Percentiles rank a stretch among this genome's conserved stretches.
Conservation (phyloP, 2,888 invertebrate species). For the Smittia aterrima region DNA sequence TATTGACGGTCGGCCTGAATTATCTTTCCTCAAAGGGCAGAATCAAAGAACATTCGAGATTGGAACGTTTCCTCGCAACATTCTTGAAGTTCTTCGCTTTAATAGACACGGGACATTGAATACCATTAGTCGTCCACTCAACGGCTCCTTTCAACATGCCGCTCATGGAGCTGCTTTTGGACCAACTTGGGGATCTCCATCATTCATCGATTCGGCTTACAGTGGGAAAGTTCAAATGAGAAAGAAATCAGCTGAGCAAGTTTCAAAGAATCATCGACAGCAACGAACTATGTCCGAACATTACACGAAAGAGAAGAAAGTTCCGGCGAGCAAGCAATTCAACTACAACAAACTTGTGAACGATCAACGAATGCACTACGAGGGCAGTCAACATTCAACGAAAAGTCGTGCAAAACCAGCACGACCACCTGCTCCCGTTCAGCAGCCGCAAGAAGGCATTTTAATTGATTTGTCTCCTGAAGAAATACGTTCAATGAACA, state of each 20-base stretch:
- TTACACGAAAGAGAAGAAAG: slow-evolving; percentile 52
- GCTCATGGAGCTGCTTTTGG: slow-evolving; percentile 72
- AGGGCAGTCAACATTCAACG: slow-evolving; percentile 42
- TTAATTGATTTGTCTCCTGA: slow-evolving; percentile 73
- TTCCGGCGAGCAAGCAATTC: slow-evolving; percentile 65
- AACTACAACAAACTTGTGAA: slow-evolving; percentile 80
- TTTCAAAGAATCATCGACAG: slow-evolving; percentile 6
- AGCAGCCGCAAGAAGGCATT: slow-evolving; percentile 63
- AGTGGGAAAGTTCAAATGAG: slow-evolving; percentile 51
- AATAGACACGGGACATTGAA: slow-evolving; percentile 34
- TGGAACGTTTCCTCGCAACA: slow-evolving; percentile 71
- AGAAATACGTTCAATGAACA: slow-evolving; percentile 48
- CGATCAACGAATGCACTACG: slow-evolving; percentile 54
- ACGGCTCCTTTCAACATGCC: slow-evolving; percentile 81
- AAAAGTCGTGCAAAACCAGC: slow-evolving; percentile 29
- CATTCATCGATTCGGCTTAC: slow-evolving; percentile 74
- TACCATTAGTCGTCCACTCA: slow-evolving; percentile 70
- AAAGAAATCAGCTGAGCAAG: slow-evolving; percentile 42
- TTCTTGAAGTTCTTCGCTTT: slow-evolving; percentile 41
- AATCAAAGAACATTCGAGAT: slow-evolving; percentile 86
- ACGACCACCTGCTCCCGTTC: slow-evolving; percentile 54
- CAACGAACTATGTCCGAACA: slow-evolving; percentile 48
- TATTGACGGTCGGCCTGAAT: slow-evolving; percentile 83
- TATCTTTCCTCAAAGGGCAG: slow-evolving; percentile 96
- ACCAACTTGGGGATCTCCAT: slow-evolving; percentile 82